Conservation (phyloP, 2,797 vertebrate species). For the Aulostomus chinensis region DNA sequence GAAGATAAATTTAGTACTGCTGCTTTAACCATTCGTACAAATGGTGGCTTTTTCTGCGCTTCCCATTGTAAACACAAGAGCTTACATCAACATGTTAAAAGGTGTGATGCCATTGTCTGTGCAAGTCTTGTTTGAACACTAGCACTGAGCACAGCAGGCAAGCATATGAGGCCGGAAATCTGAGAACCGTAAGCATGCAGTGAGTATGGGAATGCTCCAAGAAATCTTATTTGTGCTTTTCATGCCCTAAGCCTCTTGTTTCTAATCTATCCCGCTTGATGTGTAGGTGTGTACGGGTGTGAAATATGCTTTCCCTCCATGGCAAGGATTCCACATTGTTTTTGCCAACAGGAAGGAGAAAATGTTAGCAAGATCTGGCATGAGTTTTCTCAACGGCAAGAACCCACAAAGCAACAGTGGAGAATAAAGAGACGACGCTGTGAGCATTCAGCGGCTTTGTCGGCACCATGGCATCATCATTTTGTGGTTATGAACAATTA, state of each 20-base stretch:
- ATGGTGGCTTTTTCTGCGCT: too few species aligned
- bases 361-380: constrained; percentile 49
- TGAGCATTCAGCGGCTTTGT: constrained; percentile 42
- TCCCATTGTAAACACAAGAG: constrained; percentile 8
- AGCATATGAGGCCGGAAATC: constrained; percentile 19
- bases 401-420: constrained; percentile 38
- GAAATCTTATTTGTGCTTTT: constrained; percentile 67
- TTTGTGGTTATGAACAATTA: constrained; percentile 50
- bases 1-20: too few species aligned
- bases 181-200: constrained; percentile 11
- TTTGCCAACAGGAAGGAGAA: constrained; percentile 59
- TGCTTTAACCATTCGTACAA: too few species aligned
- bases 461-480: constrained; percentile 44
- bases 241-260: constrained; percentile 70
- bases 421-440: constrained; percentile 30
- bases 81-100: constrained; percentile 27
- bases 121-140: too few species aligned
- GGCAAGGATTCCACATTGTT: constrained; percentile 55
- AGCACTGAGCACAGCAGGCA: constrained; percentile 39
- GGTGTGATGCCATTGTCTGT: constrained; percentile 5
- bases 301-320: constrained; percentile 64
- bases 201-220: constrained; percentile 51
- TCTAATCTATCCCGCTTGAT: constrained; percentile 69
- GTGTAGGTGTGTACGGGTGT: constrained; percentile 70
- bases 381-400: constrained; percentile 27